These are phyloP conservation scores for Halocaridina rubra DNA, from an alignment of 2,888 invertebrate species.

Conservation along the genomic window DNA sequence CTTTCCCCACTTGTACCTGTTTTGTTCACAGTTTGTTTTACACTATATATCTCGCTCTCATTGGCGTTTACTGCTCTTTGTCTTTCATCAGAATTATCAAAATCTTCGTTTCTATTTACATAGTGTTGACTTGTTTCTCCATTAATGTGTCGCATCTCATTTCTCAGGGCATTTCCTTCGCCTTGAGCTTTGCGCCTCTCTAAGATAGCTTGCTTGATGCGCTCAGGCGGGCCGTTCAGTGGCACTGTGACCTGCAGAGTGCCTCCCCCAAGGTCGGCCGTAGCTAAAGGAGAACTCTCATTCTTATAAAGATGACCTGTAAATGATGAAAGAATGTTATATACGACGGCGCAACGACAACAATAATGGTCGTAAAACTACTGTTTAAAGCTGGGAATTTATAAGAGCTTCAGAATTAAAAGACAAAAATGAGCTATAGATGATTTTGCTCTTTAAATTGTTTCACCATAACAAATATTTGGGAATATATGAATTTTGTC, in stretches of 20 bases:
- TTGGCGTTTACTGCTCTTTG: not conserved
- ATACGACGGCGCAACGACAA: no score
- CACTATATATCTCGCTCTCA: not conserved
- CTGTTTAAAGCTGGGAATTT: no score
- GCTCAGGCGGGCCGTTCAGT: constrained; percentile 27
- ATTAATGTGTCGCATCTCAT: not conserved
- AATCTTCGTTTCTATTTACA: not conserved
- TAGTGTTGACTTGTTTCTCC: not conserved
- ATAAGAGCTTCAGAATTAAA: no score
- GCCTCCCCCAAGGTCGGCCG: constrained; percentile 45
- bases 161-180: no score
- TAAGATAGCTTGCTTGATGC: constrained; percentile 16
- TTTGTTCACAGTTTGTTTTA: not conserved
- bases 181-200: not conserved
- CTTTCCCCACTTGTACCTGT: not conserved
- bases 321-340: not conserved
- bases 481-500: no score
- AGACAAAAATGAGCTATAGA: no score
- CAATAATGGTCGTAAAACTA: no score
- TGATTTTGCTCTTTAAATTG: no score
- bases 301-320: constrained; percentile 49
- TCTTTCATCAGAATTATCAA: not conserved
- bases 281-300: constrained; percentile 26
- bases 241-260: constrained; percentile 44
- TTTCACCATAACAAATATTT: no score